Percentiles rank a stretch among this genome's conserved stretches.
Conservation (phyloP, 2,888 invertebrate genomes). For the Horisme vitalbata region DNA sequence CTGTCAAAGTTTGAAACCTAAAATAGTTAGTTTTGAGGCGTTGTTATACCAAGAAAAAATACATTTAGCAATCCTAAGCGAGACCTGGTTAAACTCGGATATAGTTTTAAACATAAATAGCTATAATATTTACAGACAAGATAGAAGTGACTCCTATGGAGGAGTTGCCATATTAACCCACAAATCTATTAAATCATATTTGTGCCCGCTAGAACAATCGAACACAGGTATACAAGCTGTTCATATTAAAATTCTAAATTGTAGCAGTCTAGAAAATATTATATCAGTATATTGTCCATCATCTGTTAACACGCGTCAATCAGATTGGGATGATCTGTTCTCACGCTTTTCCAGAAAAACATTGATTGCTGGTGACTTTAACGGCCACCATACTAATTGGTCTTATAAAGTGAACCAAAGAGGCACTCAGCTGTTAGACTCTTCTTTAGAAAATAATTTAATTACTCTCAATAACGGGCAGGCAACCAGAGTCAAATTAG, state of each 20-base stretch:
- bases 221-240: constrained; percentile 27
- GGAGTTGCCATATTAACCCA: constrained; percentile 18
- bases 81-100: not conserved
- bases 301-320: constrained; percentile 7
- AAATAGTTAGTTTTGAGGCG: not conserved
- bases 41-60: not conserved
- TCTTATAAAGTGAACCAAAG: constrained; percentile 13
- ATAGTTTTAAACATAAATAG: not conserved
- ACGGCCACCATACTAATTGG: constrained; percentile 27
- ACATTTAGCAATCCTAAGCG: too few species aligned
- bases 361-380: constrained; percentile 26
- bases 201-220: not conserved
- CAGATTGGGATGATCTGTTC: constrained; percentile 29
- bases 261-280: constrained; percentile 3
- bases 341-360: constrained; percentile 8
- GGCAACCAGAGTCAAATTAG: constrained; percentile 25
- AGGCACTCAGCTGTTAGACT: constrained; percentile 13
- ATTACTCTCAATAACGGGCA: constrained; percentile 20
- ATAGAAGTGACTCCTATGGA: not conserved
- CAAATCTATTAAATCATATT: constrained; percentile 7
- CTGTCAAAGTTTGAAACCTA: not conserved
- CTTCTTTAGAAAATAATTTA: constrained; percentile 18
- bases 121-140: not conserved
- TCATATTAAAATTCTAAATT: constrained; percentile 6
- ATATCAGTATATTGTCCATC: constrained; percentile 28